Evolutionary conservation across 1,140 invertebrate species (phyloP).

Genomic region (Archivesica marissinica): DNA sequence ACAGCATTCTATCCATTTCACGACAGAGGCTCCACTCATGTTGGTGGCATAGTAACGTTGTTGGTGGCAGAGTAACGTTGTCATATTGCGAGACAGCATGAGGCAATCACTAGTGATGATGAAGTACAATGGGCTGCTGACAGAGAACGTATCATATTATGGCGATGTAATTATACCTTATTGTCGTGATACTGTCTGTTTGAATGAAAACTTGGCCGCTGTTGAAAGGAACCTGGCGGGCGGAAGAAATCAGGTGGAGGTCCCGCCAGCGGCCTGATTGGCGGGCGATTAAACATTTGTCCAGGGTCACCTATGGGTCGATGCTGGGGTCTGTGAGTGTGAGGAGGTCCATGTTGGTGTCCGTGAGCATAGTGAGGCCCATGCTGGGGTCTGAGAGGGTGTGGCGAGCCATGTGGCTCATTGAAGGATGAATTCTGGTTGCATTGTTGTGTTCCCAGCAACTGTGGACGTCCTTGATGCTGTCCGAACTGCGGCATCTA

Average conservation of each 20-base stretch:
- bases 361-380: neutral
- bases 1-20: too few relatives aligned
- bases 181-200: neutral
- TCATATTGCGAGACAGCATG: too few relatives aligned
- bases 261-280: neutral
- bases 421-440: neutral
- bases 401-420: neutral
- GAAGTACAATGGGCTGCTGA: too few relatives aligned
- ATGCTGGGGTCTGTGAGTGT: neutral
- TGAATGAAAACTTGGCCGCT: neutral
- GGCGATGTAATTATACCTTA: too few relatives aligned
- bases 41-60: too few relatives aligned
- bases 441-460: neutral
- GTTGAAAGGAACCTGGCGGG: neutral
- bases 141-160: too few relatives aligned
- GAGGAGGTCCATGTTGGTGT: neutral
- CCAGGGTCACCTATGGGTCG: neutral
- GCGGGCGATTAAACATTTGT: neutral
- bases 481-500: neutral
- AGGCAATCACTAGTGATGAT: too few relatives aligned
- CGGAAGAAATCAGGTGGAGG: neutral
- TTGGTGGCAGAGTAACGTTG: too few relatives aligned
- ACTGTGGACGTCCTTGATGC: neutral
- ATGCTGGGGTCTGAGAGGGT: neutral
- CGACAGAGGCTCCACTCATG: too few relatives aligned